A percentile compares a stretch with the other conserved stretches of the same genome.
Evolutionary conservation across 1,140 invertebrate species (phyloP).

Genomic region (Meteorus sp.): DNA sequence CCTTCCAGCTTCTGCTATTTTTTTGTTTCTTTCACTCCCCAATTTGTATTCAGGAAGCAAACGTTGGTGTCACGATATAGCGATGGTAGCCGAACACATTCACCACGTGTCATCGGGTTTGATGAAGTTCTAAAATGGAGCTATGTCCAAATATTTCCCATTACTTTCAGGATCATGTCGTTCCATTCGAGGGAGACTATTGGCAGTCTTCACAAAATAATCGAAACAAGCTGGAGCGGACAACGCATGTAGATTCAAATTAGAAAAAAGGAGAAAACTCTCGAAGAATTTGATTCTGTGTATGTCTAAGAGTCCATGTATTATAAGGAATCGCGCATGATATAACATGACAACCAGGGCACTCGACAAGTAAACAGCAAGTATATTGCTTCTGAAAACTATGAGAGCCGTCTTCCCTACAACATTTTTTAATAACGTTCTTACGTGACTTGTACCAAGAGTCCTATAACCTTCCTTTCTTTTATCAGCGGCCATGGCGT

Average conservation of each 20-base stretch:
- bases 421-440: constrained; percentile 47
- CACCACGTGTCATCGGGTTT: not conserved
- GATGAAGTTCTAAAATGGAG: too few relatives aligned
- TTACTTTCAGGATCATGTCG: too few relatives aligned
- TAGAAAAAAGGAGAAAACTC: too few relatives aligned
- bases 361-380: constrained; percentile 32
- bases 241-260: not conserved
- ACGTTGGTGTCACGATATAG: constrained; percentile 22
- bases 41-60: constrained; percentile 1
- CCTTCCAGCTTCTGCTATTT: constrained; percentile 21
- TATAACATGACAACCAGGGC: constrained; percentile 9
- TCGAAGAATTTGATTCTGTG: too few relatives aligned
- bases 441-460: constrained; percentile 38
- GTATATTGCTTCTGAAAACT: constrained; percentile 43
- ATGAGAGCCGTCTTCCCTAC: constrained; percentile 33
- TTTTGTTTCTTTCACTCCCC: constrained; percentile 21
- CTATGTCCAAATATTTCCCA: too few relatives aligned
- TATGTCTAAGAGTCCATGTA: constrained; percentile 1
- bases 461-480: constrained; percentile 6
- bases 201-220: too few relatives aligned
- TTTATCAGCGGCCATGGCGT: constrained; percentile 19
- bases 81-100: constrained; percentile 1
- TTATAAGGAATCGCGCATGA: too few relatives aligned
- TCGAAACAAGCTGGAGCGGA: not conserved
- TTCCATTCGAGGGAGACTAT: not conserved